phyloP scores from a whole-genome alignment of 2,797 vertebrate genomes.

The Pseudochromis fuscus region DNA sequence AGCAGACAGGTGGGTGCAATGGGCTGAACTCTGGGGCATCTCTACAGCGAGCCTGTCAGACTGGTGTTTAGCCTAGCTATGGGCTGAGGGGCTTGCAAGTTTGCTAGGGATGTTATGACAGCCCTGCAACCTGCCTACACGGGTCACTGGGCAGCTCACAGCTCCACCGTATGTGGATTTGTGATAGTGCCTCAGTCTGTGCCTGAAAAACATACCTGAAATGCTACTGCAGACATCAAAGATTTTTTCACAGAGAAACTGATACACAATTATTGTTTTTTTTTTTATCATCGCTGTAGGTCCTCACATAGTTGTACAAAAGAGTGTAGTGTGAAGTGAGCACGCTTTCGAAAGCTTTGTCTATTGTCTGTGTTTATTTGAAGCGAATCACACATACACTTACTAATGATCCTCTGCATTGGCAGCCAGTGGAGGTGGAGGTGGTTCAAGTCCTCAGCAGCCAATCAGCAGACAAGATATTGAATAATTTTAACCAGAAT shows the following conservation, averaged over 20 bases:
- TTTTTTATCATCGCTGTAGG: not conserved
- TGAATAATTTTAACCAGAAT: not conserved
- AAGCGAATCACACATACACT: not conserved
- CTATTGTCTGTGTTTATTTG: not conserved
- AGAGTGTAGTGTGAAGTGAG: no score
- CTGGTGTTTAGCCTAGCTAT: slow-evolving; percentile 54
- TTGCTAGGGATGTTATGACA: slow-evolving; percentile 65
- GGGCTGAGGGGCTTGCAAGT: slow-evolving; percentile 44
- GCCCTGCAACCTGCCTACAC: slow-evolving; percentile 57
- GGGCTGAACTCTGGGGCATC: slow-evolving; percentile 64
- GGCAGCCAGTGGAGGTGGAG: not conserved
- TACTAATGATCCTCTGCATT: not conserved
- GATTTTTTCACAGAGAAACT: not conserved
- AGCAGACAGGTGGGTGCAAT: slow-evolving; percentile 65
- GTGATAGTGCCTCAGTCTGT: slow-evolving; percentile 15
- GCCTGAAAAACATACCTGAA: slow-evolving; percentile 10
- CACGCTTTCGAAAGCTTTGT: not conserved
- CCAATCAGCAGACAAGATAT: not conserved
- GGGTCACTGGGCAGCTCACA: slow-evolving; percentile 57
- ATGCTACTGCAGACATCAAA: not conserved
- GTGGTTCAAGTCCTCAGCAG: not conserved
- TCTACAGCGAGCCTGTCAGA: slow-evolving; percentile 59
- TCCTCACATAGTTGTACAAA: not conserved
- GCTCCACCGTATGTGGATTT: slow-evolving; percentile 8
- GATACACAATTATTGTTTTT: slow-evolving; percentile 7